Conservation (phyloP, 2,113 vertebrate species). For the Isichthys henryi region DNA sequence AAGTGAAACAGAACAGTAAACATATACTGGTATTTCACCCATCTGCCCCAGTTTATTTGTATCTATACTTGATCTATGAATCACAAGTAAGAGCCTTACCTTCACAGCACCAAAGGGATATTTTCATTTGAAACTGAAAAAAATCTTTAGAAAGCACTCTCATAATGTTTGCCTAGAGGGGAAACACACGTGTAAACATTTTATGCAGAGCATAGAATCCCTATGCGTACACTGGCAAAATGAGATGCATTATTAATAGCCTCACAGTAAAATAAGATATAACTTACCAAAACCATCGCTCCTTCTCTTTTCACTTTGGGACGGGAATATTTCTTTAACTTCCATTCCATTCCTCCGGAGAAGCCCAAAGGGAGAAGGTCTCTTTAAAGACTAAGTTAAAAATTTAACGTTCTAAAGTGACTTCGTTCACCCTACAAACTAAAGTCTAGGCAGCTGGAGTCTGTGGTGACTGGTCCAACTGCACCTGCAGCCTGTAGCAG, state of each 20-base stretch:
- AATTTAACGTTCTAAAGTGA: not conserved
- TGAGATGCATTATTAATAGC: not conserved
- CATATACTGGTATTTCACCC: not conserved
- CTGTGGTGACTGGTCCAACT: not conserved
- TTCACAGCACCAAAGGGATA: conserved; percentile 26
- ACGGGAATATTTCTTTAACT: conserved; percentile 14
- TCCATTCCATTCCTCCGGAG: conserved; percentile 24
- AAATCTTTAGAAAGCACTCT: conserved; percentile 26
- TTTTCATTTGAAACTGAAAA: conserved; percentile 27
- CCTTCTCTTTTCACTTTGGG: conserved; percentile 32
- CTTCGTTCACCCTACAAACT: not conserved
- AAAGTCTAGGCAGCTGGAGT: not conserved
- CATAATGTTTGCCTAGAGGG: conserved; percentile 35
- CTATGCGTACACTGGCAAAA: not conserved
- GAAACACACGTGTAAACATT: not conserved
- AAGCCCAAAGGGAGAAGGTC: not conserved
- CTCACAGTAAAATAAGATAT: not conserved
- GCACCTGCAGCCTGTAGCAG: conserved; percentile 33
- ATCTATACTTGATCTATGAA: not conserved
- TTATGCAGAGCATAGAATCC: not conserved
- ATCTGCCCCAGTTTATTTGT: not conserved
- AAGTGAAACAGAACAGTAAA: not conserved
- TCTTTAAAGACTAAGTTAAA: not conserved
- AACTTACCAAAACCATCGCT: conserved; percentile 43
- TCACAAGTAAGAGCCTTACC: conserved; percentile 4